Evolutionary conservation across 2,888 invertebrate species (phyloP), one percentile per base, ranked within the genome.

Genomic region (Epistrophe eligans): DNA sequence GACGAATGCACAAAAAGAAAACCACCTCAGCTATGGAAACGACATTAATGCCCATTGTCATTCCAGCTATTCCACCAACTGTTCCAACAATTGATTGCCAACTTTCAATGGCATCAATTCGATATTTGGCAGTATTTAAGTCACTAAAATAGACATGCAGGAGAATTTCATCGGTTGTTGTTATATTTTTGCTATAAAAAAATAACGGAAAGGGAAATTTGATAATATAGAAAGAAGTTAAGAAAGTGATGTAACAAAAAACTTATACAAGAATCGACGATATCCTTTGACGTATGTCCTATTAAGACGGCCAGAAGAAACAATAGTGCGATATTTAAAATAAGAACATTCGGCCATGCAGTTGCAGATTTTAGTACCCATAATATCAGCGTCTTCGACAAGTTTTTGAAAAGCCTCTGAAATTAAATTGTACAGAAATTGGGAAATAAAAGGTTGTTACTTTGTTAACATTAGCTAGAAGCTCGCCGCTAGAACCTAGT

Each of bases 1-100:
- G 92, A 40, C 92, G 90, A 28, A 92, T 90, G 55, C 90, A 90
- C n/a, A 90, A 82, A 28, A 92, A 92, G 88, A 92, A 94, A 38
- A 95, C 89, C 28, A 95, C 89, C 91, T 96, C 96, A 71, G 95
- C 94, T 7, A 94, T 94, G 0, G 96, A 95, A 88, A 96, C 94
- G 13, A 96, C 93, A 66, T 96, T 96, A 90, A 96, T 96, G 10
- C 96, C 96, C 58, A 95, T 94, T 92, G 95, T 95, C 17, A 96
- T 92, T 35, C 96, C 95, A 0, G 96, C 93, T 3, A 96, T 93
- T 64, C 96, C 96, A 0, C 96, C 96, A 89, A 95, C 95, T 1
- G 95, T 95, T 81, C 96, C 96, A 81, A 96, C 93, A 89, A 95
- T 92, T 89, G 95, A 95, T 90, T 95, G 94, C 96, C 96, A 96